phyloP scores from a whole-genome alignment of 2,888 invertebrate genomes.

The Xanthorhoe spadicearia region DNA sequence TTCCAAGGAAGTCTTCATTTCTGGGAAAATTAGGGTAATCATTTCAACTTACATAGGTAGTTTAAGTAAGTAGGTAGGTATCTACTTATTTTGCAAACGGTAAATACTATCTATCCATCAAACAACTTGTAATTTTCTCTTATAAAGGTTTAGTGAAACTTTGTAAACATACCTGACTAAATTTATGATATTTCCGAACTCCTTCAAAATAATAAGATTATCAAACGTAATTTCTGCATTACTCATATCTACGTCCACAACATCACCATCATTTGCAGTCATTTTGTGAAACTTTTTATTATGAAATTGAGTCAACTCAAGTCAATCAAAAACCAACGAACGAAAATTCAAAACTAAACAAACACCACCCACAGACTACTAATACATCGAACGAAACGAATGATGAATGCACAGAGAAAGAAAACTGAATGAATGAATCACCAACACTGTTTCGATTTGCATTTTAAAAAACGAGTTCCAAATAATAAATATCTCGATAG shows the following conservation, averaged over 20 bases:
- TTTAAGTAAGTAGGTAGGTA: not conserved
- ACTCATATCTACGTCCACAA: slow-evolving; percentile 57
- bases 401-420: too few relatives aligned
- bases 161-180: slow-evolving; percentile 63
- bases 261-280: slow-evolving; percentile 61
- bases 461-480: too few relatives aligned
- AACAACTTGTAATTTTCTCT: too few relatives aligned
- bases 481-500: too few relatives aligned
- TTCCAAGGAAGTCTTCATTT: slow-evolving; percentile 77
- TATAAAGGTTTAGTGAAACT: too few relatives aligned
- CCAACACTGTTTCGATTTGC: too few relatives aligned
- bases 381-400: too few relatives aligned
- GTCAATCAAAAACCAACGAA: not conserved
- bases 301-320: not conserved
- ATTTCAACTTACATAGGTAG: too few relatives aligned
- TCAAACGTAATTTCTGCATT: slow-evolving; percentile 67
- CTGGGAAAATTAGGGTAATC: slow-evolving; percentile 48
- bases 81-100: too few relatives aligned
- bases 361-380: too few relatives aligned
- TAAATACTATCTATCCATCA: too few relatives aligned
- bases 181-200: slow-evolving; percentile 74
- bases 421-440: too few relatives aligned
- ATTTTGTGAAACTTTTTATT: slow-evolving; percentile 44
- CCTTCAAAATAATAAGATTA: slow-evolving; percentile 73
- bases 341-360: not conserved